Evolutionary conservation across 2,888 invertebrate genomes (phyloP), one percentile per base, ranked within the genome.

Genomic region (Hemicrepidius hirtus): DNA sequence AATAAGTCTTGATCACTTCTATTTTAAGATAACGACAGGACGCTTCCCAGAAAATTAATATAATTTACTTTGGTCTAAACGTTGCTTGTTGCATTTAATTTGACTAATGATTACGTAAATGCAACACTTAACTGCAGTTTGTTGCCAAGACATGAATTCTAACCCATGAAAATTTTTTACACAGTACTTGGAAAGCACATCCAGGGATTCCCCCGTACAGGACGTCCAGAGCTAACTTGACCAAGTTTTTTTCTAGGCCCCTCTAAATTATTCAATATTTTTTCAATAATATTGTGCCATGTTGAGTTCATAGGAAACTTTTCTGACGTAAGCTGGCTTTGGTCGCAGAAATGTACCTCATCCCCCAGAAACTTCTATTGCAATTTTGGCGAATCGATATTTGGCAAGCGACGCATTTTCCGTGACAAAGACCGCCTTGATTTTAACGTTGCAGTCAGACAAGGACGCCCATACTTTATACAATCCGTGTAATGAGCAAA

Each of bases 351-450:
- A 32, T 55, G 7, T 16, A 57, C 20, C 57, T 37, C 57, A 18
- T 35, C 37, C 57, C 37, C 37, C 57, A 20, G 37, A 57, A 44
- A 37, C 18, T n/a, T 49, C 28, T 59, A 37, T 60, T 60, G 60
- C 60, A 60, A 44, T 60, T 60, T 60, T 44, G 60, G 60, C 60
- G 44, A 60, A 60, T 60, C 60, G 44, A 60, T 60, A 60, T 20
- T 60, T 44, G 60, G 60, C 60, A 60, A 24, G 41, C 24, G 40
- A n/a, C 41, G 44, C 41, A 37, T 37, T 60, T 41, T 40, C 60
- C 12, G 18, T 13, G 44, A 60, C 20, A 18, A 10, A 24, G 60
- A 41, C 44, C 12, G 32, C 16, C 3, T 10, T 0, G n/a, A 44
- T 24, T 40, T 35, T 37, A 10, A 6, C 28, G n/a, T 16, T 41